A percentile compares a stretch with the other conserved stretches of the same genome.
phyloP scores from a whole-genome alignment of 2,888 invertebrate species.

The Baccha elongata region DNA sequence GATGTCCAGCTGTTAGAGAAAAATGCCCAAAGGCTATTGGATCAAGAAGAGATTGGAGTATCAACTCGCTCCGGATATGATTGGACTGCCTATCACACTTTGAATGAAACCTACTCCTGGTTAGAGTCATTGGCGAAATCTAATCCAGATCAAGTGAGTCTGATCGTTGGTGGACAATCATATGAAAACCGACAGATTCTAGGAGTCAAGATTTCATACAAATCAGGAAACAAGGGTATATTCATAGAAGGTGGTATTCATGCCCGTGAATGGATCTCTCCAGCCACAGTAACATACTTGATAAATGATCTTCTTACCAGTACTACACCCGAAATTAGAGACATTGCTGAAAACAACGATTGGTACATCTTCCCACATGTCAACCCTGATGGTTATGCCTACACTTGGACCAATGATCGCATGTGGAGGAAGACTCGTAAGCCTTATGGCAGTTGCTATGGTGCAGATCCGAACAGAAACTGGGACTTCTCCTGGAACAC shows the following conservation, averaged over 20 bases:
- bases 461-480: slow-evolving; percentile 91
- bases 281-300: slow-evolving; percentile 86
- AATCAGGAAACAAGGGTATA: slow-evolving; percentile 83
- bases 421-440: slow-evolving; percentile 87
- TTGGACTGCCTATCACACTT: slow-evolving; percentile 79
- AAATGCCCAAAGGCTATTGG: slow-evolving; percentile 81
- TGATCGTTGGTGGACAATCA: slow-evolving; percentile 83
- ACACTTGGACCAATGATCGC: slow-evolving; percentile 85
- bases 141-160: slow-evolving; percentile 83
- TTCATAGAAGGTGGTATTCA: slow-evolving; percentile 87
- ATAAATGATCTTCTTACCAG: slow-evolving; percentile 85
- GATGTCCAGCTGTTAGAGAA: slow-evolving; percentile 81
- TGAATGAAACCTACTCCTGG: slow-evolving; percentile 84
- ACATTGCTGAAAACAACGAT: slow-evolving; percentile 84
- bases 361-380: slow-evolving; percentile 90
- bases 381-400: slow-evolving; percentile 91
- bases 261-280: slow-evolving; percentile 90
- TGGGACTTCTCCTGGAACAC: slow-evolving; percentile 88
- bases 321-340: slow-evolving; percentile 82
- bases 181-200: slow-evolving; percentile 85
- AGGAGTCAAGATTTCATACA: slow-evolving; percentile 84
- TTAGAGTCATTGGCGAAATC: slow-evolving; percentile 82
- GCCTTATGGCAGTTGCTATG: slow-evolving; percentile 84
- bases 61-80: slow-evolving; percentile 80
- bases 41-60: slow-evolving; percentile 77